Evolutionary conservation across 2,797 vertebrate genomes (phyloP), one percentile per base, ranked within the genome.

Genomic region (Dryobates pubescens): DNA sequence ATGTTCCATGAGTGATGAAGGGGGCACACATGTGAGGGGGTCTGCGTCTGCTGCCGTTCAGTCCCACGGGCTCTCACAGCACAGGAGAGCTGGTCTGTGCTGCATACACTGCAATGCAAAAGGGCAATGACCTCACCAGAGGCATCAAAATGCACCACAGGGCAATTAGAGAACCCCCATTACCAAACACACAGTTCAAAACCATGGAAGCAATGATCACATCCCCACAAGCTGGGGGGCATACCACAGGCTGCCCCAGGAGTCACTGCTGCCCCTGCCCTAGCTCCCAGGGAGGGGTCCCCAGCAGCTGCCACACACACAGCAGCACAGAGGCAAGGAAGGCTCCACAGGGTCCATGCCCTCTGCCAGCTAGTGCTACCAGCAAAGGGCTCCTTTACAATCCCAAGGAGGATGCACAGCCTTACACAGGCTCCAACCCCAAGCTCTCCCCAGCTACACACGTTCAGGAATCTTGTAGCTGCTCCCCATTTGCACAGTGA

Each of bases 201-300:
- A 13, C 34, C 2, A 0, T 1, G 0, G 19, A 16, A 38, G 32
- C 43, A 80, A 18, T 13, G 56, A 72, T 78, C 14, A 34, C 34
- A 54, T 70, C 17, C 18, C 7, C 29, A 26, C 11, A 12, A 59
- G 86, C 22, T 0, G 45, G 45, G 43, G 45, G 0, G n/a, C 9
- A 4, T 4, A 1, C 4, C 6, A 1, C 67, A 57, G 57, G 3
- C 49, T 6, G 9, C 9, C 16, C 19, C 0, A 0, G 26, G 10
- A 17, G 10, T 8, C 4, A 0, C 19, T 80, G 72, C 20, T 22
- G 16, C 13, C 23, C 27, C 36, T 32, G 45, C 23, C 26, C 49
- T 24, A 1, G 2, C 0, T 17, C n/a, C 36, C 56, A 7, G 2
- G 7, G 57, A 58, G 7, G 17, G 5, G 4, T 27, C 36, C n/a